phyloP scores from a whole-genome alignment of 1,140 invertebrate genomes.

The Drosophila melanogaster region DNA sequence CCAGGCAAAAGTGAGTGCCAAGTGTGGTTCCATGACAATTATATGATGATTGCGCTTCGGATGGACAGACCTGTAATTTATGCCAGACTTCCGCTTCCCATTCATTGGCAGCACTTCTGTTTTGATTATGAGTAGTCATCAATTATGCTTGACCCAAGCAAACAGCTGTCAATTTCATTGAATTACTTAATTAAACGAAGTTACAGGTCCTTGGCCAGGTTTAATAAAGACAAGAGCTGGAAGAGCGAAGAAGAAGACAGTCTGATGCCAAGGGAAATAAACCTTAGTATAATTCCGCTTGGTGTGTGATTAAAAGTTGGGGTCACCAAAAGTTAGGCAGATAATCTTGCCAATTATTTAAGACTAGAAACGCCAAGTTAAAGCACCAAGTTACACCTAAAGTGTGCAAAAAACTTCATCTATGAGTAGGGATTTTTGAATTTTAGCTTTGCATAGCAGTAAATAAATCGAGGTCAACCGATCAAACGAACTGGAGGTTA shows the following conservation, averaged over 20 bases:
- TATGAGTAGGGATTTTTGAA: no score
- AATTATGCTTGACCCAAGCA: neutral
- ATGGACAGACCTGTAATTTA: slow-evolving; percentile 35
- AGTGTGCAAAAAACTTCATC: no score
- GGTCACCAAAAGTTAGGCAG: neutral
- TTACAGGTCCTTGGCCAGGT: neutral
- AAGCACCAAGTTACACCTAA: neutral
- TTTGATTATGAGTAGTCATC: slow-evolving; percentile 28
- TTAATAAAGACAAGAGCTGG: no score
- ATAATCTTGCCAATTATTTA: neutral
- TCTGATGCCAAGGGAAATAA: neutral
- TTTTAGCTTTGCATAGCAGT: neutral
- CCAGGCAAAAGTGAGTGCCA: slow-evolving; percentile 3
- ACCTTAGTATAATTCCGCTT: no score
- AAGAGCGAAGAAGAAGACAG: no score
- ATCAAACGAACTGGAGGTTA: neutral
- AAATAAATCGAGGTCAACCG: slow-evolving; percentile 3
- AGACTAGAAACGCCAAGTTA: neutral
- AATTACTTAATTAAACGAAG: slow-evolving; percentile 4
- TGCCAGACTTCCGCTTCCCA: slow-evolving; percentile 33
- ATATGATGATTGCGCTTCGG: slow-evolving; percentile 5
- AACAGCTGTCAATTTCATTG: slow-evolving; percentile 3
- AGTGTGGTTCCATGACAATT: slow-evolving; percentile 36
- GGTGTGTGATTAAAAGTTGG: neutral
- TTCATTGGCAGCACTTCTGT: slow-evolving; percentile 17